Evolutionary conservation across 2,797 vertebrate genomes (phyloP).

Genomic region (Thaleichthys pacificus): DNA sequence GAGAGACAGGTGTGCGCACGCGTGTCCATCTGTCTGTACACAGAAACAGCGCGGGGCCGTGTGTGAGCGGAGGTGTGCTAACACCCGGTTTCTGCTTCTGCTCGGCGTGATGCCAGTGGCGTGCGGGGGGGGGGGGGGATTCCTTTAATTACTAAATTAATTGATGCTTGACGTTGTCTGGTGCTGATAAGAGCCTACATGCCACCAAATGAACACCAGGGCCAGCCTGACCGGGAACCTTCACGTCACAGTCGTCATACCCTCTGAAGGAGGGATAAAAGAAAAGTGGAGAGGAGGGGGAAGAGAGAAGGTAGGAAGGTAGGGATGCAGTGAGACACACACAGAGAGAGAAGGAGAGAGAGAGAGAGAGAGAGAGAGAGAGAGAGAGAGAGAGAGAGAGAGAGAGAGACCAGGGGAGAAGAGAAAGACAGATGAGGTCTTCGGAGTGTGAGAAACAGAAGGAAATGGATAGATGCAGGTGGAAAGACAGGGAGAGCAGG

Average conservation of each 20-base stretch:
- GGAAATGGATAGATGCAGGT: too few species aligned
- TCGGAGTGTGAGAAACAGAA: background rate
- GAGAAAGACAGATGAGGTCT: conserved; percentile 8
- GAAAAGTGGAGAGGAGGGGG: background rate
- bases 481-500: too few species aligned
- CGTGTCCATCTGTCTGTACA: conserved; percentile 6
- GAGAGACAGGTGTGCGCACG: conserved; percentile 1
- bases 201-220: conserved; percentile 4
- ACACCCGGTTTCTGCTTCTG: background rate
- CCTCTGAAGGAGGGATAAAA: conserved; percentile 37
- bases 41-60: too few species aligned
- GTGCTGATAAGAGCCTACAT: conserved; percentile 47
- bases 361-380: conserved; percentile 26
- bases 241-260: conserved; percentile 28
- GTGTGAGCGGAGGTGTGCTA: conserved; percentile 18
- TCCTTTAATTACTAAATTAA: conserved; percentile 67
- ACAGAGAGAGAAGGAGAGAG: conserved; percentile 26
- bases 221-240: conserved; percentile 29
- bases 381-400: conserved; percentile 11
- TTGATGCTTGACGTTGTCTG: conserved; percentile 52
- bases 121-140: conserved; percentile 30
- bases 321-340: background rate
- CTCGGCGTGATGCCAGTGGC: too few species aligned
- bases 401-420: background rate
- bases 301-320: background rate